These are phyloP conservation scores for Luperina testacea DNA, from an alignment of 2,888 invertebrate genomes.

Conservation along the genomic window DNA sequence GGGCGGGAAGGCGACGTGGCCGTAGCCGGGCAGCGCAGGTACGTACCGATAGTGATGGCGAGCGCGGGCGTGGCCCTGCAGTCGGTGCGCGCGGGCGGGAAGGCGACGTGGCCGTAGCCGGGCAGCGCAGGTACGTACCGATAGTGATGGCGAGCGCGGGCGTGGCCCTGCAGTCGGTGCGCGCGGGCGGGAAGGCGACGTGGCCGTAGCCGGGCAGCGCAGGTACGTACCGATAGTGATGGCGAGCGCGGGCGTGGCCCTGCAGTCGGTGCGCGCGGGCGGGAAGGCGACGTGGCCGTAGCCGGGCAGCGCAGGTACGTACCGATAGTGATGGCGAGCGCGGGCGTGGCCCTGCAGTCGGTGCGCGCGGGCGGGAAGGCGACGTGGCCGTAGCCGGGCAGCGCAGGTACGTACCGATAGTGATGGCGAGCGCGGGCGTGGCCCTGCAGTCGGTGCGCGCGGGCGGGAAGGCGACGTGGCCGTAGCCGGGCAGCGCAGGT, in stretches of 20 bases:
- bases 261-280: constrained; percentile 95
- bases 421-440: constrained; percentile 92
- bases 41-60: constrained; percentile 90
- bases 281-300: constrained; percentile 99
- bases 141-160: constrained; percentile 92
- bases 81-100: constrained; percentile 98
- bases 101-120: constrained; percentile 98
- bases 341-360: constrained; percentile 91
- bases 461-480: constrained; percentile 98
- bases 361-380: constrained; percentile 98
- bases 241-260: constrained; percentile 92
- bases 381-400: constrained; percentile 98
- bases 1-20: constrained; percentile 98
- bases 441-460: constrained; percentile 93
- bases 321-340: constrained; percentile 90
- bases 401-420: constrained; percentile 91
- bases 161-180: constrained; percentile 92
- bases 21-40: constrained; percentile 98
- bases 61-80: constrained; percentile 89
- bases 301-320: constrained; percentile 96
- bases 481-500: constrained; percentile 98
- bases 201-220: constrained; percentile 97
- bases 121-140: constrained; percentile 94
- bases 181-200: constrained; percentile 97
- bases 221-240: constrained; percentile 91